Base-by-base conservation (phyloP, 2,113 vertebrate species). In the Calidris pugnax region DNA sequence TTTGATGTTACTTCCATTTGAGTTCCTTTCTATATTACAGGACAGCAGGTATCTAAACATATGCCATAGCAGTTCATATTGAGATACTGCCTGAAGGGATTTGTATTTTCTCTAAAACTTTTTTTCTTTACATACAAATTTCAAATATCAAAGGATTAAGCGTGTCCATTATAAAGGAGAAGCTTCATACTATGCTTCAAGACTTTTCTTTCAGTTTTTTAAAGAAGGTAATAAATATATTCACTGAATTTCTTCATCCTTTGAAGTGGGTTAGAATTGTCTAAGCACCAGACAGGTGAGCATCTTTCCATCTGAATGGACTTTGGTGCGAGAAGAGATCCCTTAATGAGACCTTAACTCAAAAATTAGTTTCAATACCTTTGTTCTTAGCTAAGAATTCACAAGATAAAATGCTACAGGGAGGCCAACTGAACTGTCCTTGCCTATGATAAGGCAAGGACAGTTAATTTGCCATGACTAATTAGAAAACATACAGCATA, bases 391-490 rank as follows among this genome's bases (percentile, higher is more conserved):
- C 85, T 75, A 89, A 88, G 74, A 89, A 95, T 94, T 96, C 74
- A 75, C 68, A 90, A 80, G 91, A 97, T 48, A 69, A 96, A 98
- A 92, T 92, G 48, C 30, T 96, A 51, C 79, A 92, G 28, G 0
- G 4, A 97, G 84, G 72, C 93, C 78, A 95, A 26, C 10, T 47
- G 95, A 97, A 66, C 73, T 98, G 97, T 92, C 97, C 97, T 98
- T 98, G 95, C 74, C 82, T 89, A 69, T 47, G 76, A 22, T 10
- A 94, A 78, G 71, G 60, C 63, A 96, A 98, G 97, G 97, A 96
- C 95, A 96, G 90, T 96, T 98, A 98, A 98, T 98, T 98, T 98
- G 59, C 97, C 68, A 19, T 98, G 95, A 98, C 97, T 98, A 98
- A 98, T 97, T 98, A 91, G 94, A 97, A 98, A 97, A 97, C 68